Evolutionary conservation across 2,113 vertebrate genomes (phyloP), one percentile per base, ranked within the genome.

Genomic region (Setophaga kirtlandii): DNA sequence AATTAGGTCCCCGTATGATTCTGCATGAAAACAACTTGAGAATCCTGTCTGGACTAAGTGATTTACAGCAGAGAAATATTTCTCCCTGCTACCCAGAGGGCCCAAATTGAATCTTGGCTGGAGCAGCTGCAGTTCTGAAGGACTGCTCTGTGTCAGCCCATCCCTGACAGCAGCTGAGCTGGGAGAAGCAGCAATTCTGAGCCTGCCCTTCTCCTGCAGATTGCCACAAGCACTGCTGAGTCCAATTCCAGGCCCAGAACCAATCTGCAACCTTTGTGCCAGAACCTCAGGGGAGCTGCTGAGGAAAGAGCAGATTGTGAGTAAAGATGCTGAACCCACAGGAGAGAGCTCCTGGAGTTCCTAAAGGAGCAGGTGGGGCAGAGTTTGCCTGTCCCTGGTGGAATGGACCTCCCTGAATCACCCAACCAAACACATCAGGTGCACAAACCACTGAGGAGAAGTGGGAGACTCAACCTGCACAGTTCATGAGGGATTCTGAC

Each of bases 41-140:
- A 91, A 87, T 87, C 85, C 70, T 87, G 56, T 91, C 81, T 58
- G 58, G 37, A 56, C 42, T 83, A 65, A 82, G 77, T 82, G 81
- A 91, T 94, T 93, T 96, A 87, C 46, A 60, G 74, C 39, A 91
- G 19, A 78, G 73, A 87, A 87, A 87, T 71, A 87, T 84, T 95
- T 91, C 69, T 75, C 8, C 42, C 39, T 33, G 35, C 55, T 60
- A 50, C 69, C 33, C 41, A 39, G 65, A 87, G 50, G 52, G 62
- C 46, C 87, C 84, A 94, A 15, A 93, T 68, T 53, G 78, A 94
- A 78, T 83, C 42, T 87, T 27, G 81, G 76, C 13, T 44, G 44
- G 56, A 89, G 1, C 10, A 89, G 79, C 63, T 83, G 88, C 53
- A 93, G 70, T 31, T 88, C 59, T 77, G 76, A 64, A 82, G 67